phyloP scores from a whole-genome alignment of 2,888 invertebrate genomes.

The Acronicta psi region DNA sequence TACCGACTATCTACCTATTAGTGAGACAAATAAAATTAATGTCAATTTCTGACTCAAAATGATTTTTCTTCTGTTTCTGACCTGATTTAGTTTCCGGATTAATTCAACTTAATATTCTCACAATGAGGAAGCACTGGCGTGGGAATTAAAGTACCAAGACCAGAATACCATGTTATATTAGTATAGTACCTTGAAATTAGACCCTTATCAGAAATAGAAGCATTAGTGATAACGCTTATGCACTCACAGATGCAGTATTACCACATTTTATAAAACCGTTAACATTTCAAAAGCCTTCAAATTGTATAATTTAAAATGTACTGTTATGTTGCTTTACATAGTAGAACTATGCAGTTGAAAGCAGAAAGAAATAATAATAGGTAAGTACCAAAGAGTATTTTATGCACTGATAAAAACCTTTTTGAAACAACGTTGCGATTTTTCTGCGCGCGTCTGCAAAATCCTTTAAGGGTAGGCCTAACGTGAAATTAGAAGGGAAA shows the following conservation, averaged over 20 bases:
- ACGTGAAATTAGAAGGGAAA: constrained; percentile 86
- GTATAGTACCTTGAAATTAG: constrained; percentile 21
- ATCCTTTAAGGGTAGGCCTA: constrained; percentile 70
- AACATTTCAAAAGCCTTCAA: not conserved
- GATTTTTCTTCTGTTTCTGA: no score
- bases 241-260: constrained; percentile 18
- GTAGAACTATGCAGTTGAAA: not conserved
- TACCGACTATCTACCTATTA: no score
- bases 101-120: not conserved
- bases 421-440: constrained; percentile 12
- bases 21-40: not conserved
- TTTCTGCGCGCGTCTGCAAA: constrained; percentile 63
- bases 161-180: constrained; percentile 18
- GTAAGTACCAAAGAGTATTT: no score
- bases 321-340: constrained; percentile 3
- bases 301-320: constrained; percentile 16
- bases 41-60: no score
- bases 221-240: constrained; percentile 9
- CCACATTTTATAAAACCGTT: constrained; percentile 11
- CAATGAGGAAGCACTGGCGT: no score
- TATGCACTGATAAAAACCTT: not conserved
- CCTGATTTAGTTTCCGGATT: no score
- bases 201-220: constrained; percentile 14
- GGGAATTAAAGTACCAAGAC: constrained; percentile 11
- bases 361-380: not conserved